Evolutionary conservation across 2,888 invertebrate species (phyloP), one percentile per base, ranked within the genome.

Genomic region (Diachrysia chrysitis): DNA sequence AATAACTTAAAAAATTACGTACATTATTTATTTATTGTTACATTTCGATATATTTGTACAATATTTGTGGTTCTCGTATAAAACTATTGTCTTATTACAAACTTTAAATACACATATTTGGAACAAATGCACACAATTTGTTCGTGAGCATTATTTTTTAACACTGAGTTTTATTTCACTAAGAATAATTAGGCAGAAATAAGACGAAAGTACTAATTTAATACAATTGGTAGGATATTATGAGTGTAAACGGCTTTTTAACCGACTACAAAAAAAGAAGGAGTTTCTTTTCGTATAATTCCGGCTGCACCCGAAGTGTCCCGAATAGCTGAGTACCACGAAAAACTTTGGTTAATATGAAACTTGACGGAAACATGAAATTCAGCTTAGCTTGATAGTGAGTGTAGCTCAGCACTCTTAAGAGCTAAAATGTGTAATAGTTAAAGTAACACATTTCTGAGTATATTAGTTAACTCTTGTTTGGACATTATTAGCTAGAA

Each of bases 1-100:
- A 92, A 92, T 93, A 93, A 92, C 91, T 93, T 93, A 93, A 80
- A 90, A 89, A 89, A 76, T 87, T 87, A 89, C 87, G 76, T 89
- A 88, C 79, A 85, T 80, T 83, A 82, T 71, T 65, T 54, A 82
- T 76, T 76, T 83, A 82, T 83, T 79, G 79, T 85, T 87, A 87
- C 79, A 88, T 63, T 78, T 78, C 58, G 62, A 78, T 78, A 78
- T 80, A 72, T 80, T 80, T 80, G 80, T 80, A 80, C 80, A 80
- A 76, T 73, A 75, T 75, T 79, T 76, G 71, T 78, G 80, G 73
- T 80, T 79, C 63, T 72, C 71, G 68, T 77, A 73, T 63, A 79
- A 69, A 79, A 63, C 64, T 76, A 80, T 46, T 25, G 37, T 53
- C 59, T 58, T 55, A 1, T 63, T 65, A 53, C 54, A 58, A 67